Evolutionary conservation across 2,113 vertebrate species (phyloP).

Genomic region (Pteruthius melanotis): DNA sequence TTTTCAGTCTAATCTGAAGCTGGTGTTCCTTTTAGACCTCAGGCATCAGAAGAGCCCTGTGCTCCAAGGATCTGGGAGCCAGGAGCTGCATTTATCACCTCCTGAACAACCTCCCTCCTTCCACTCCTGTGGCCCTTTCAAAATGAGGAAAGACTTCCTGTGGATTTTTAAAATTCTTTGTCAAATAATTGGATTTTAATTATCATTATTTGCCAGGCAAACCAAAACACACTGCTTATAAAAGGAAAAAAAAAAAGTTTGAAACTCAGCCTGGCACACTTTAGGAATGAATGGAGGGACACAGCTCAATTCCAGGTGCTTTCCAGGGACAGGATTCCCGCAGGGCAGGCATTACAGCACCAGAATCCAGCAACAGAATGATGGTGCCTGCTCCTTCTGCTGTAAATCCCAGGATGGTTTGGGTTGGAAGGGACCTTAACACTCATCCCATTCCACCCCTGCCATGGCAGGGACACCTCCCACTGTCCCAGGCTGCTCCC

Average conservation of each 20-base stretch:
- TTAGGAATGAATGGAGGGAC: background rate
- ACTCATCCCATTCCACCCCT: accelerated
- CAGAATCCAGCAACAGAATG: background rate
- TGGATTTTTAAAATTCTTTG: background rate
- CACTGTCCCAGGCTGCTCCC: background rate
- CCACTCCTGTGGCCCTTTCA: no score
- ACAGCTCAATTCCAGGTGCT: background rate
- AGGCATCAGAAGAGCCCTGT: background rate
- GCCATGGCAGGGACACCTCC: background rate
- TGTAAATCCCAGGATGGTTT: background rate
- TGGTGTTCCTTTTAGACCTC: background rate
- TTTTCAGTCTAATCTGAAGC: background rate
- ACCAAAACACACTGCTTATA: background rate
- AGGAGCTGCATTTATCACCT: no score
- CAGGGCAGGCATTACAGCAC: background rate
- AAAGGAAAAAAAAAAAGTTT: background rate
- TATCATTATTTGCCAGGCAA: background rate
- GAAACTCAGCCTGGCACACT: background rate
- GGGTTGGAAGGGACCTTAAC: background rate
- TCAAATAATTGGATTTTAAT: background rate
- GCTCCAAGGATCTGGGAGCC: no score
- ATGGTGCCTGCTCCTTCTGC: background rate
- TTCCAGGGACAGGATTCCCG: background rate
- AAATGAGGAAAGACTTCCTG: background rate
- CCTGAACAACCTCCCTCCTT: no score